Base-by-base conservation (phyloP, 2,888 invertebrate species). In the Lasioglossum marginatum region DNA sequence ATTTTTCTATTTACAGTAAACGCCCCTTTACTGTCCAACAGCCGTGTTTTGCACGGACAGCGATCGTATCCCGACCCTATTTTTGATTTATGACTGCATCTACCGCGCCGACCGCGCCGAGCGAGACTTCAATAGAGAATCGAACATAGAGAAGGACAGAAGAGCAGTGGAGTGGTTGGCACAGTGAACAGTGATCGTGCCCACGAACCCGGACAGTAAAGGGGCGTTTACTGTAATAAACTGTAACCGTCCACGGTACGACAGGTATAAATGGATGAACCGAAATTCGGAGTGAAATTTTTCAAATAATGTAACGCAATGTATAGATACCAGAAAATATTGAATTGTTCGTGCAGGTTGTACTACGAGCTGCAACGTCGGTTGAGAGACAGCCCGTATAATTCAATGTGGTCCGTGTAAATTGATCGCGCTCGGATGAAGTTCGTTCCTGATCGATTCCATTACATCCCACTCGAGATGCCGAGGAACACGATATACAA, bases 381-480 rank as follows among this genome's bases (percentile, higher is more conserved):
- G 68, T 40, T 4, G 68, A 70, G 37, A 37, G 37, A 31, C n/a
- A 23, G 23, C 70, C 63, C 31, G 70, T 48, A 72, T 72, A 72
- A 45, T 48, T 31, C 48, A 10, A 72, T 71, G 70, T 40, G 40
- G 70, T 27, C 27, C 43, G 43, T 43, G 71, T 71, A 71, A 71
- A n/a, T 43, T 45, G 79, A 85, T 83, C 73, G 76, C 43, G 34
- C 45, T 16, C 10, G 52, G 63, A 73, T 34, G 72, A 60, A 40
- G 43, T 23, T 66, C 66, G 43, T 68, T 78, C 68, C 79, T 83
- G 76, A 74, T 77, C 80, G 80, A 74, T 83, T 83, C 77, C 27
- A 77, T 83, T 75, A 79, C 63, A 70, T 31, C 43, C 6, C 14
- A 10, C 12, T n/a, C 40, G 19, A 19, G 73, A 63, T 40, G 34